Conservation (phyloP, 1,140 invertebrate species). For the Leptinotarsa defecta region DNA sequence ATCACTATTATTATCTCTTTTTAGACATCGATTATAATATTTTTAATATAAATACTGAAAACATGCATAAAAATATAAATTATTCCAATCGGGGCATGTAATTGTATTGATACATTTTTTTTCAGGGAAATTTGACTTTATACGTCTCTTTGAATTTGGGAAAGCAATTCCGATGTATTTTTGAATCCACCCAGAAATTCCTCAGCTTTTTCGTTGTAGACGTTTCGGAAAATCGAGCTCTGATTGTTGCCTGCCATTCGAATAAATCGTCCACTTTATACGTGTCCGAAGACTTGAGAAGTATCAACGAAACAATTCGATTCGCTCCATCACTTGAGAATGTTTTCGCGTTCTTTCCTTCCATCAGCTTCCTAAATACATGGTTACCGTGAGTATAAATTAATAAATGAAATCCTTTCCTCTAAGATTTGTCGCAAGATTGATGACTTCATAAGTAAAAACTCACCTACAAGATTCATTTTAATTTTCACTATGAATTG, state of each 20-base stretch:
- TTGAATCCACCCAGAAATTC: conserved; percentile 1
- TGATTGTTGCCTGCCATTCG: background rate
- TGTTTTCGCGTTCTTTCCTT: conserved; percentile 7
- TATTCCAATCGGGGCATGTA: too few species aligned
- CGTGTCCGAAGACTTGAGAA: background rate
- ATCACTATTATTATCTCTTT: too few species aligned
- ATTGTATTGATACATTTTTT: background rate
- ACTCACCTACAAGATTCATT: too few species aligned
- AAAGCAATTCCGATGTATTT: background rate
- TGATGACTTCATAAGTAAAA: too few species aligned
- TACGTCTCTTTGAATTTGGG: background rate
- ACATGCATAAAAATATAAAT: too few species aligned
- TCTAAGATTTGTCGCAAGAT: too few species aligned
- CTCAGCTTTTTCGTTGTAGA: background rate
- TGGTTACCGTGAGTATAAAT: background rate
- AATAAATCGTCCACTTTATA: background rate
- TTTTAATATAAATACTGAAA: too few species aligned
- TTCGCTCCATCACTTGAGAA: background rate
- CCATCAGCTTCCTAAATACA: background rate
- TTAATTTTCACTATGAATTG: too few species aligned
- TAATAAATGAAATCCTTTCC: background rate
- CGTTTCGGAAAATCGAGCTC: background rate
- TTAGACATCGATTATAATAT: too few species aligned
- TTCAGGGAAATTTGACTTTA: background rate
- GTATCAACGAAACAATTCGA: background rate